Base-by-base conservation (phyloP, 2,888 invertebrate genomes). In the Melanargia galathea region DNA sequence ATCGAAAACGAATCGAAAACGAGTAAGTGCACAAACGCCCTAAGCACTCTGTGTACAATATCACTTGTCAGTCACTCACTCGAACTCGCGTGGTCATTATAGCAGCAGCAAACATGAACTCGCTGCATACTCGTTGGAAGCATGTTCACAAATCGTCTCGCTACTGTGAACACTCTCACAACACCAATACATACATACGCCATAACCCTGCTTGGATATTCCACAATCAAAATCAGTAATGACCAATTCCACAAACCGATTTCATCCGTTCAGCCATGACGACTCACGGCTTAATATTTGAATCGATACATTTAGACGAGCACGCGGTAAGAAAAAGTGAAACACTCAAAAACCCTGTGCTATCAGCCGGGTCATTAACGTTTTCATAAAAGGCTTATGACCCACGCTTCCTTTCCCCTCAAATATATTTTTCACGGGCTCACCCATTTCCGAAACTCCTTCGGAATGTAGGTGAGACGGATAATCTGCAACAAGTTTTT, bases 301-400 rank as follows among this genome's bases (percentile, higher is more conserved):
- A 62, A 63, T 60, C 63, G 69, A 71, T 69, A 70, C 66, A 70
- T 69, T 62, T 46, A 55, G 65, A 66, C 73, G 76, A 76, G 76
- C 75, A 74, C 62, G 71, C 74, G 74, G 68, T 71, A 73, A 77
- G 78, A 75, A 77, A 79, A 78, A 73, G 73, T 70, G 78, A 73
- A 81, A 81, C 78, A 77, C 75, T 74, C 71, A 80, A 83, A 79
- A 80, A 76, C 77, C 77, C 79, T 71, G 70, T 71, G 68, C 82
- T 81, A 85, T 86, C 84, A 82, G 77, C 79, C 70, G 75, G 77
- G 79, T 87, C 88, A 87, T 88, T 89, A 88, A 84, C 85, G 83
- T 85, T 87, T 87, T 84, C 85, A 87, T 87, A 87, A 86, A 87
- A 82, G 85, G 87, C 85, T 84, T 85, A 87, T 80, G 79, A 82